Evolutionary conservation across 2,888 invertebrate species (phyloP).

Genomic region (Lucinisca nassula): DNA sequence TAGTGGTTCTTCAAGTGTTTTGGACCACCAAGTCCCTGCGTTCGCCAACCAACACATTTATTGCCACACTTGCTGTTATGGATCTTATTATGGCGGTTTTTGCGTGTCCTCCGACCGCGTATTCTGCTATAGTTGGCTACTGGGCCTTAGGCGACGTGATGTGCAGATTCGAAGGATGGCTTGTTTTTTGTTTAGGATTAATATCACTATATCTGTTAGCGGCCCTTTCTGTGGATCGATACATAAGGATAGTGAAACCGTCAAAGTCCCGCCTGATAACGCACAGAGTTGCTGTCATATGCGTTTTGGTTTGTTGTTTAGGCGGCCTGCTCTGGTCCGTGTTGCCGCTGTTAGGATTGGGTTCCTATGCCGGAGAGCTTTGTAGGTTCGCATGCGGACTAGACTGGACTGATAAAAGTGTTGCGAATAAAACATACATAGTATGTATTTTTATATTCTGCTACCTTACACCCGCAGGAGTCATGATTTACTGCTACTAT

Average conservation of each 20-base stretch:
- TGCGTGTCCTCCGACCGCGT: constrained; percentile 68
- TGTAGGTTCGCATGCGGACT: constrained; percentile 76
- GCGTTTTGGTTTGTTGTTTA: constrained; percentile 66
- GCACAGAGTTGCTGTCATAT: constrained; percentile 63
- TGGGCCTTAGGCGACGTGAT: constrained; percentile 72
- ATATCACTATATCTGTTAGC: constrained; percentile 79
- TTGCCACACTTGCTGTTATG: constrained; percentile 74
- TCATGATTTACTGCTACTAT: constrained; percentile 78
- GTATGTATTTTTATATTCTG: constrained; percentile 78
- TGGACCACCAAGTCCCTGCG: constrained; percentile 74
- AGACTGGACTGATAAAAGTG: constrained; percentile 69
- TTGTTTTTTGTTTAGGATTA: constrained; percentile 79
- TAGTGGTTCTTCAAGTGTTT: constrained; percentile 71
- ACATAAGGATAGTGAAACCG: constrained; percentile 82
- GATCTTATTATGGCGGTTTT: constrained; percentile 77
- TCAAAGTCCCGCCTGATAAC: constrained; percentile 74
- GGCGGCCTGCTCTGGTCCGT: constrained; percentile 78
- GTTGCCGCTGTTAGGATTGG: constrained; percentile 83
- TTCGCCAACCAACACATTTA: constrained; percentile 81
- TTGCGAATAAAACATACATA: constrained; percentile 74
- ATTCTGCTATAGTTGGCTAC: constrained; percentile 65
- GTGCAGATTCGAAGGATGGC: constrained; percentile 80
- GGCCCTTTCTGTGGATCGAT: constrained; percentile 81
- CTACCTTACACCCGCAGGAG: constrained; percentile 74
- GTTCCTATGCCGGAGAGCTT: constrained; percentile 78